Evolutionary conservation across 2,888 invertebrate species (phyloP), one percentile per base, ranked within the genome.

Genomic region (Lasius fuliginosus): DNA sequence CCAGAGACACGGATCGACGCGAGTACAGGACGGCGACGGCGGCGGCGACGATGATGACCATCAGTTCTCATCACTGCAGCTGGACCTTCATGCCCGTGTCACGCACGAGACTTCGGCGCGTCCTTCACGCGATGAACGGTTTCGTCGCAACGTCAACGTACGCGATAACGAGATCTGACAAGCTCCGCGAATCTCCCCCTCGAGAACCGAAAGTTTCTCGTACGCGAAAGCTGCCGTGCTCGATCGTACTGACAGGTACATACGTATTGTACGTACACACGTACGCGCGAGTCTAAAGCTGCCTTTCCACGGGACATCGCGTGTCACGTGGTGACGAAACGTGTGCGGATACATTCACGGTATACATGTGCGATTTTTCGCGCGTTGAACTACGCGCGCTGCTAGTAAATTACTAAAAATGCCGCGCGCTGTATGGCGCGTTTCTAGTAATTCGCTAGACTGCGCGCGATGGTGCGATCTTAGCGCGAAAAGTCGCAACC

Each of bases 11-110:
- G 12, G 15, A 42, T 12, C 23, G 36, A 49, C 3, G 30, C 15
- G 33, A 27, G 36, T 27, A 12, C 56, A 56, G 33, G 49, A 36
- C 64, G 33, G 11, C 49, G 15, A 27, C 27, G 33, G 33, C 65
- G 27, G 23, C 12, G 60, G 8, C 74, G 40, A 27, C 42, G 74
- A n/a, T n/a, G 53, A 12, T 42, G 58, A 79, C 23, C 87, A 91
- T 89, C 89, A 91, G 87, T 93, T 93, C 87, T 91, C 93, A 92
- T 92, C 90, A 90, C 89, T 88, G 86, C 82, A 87, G 86, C 82
- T 89, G 87, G 83, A 53, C 49, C 42, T 23, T 73, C 74, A 73
- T 74, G 23, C 15, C 71, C 36, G 58, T 11, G 33, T 42, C 40
- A 12, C 11, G 23, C 23, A 12, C n/a, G 30, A 36, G 36, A 36